Base-by-base conservation (phyloP, 2,113 vertebrate genomes). In the Varanus salvator region DNA sequence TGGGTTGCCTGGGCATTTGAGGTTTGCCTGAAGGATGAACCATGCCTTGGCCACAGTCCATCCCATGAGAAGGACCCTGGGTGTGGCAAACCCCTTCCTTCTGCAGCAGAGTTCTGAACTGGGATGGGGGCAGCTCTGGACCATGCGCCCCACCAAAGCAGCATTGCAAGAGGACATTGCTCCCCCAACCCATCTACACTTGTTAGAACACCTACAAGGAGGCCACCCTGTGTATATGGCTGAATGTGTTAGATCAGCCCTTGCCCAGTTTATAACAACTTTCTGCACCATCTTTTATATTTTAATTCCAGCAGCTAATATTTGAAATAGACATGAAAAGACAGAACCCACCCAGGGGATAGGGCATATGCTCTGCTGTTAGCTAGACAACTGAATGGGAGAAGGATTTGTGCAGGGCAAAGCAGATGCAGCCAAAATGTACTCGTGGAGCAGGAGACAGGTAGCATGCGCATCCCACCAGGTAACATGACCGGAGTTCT, bases 361-460 rank as follows among this genome's bases (percentile, higher is more conserved):
- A 3, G 19, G 71, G 48, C 66, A 57, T 75, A 85, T 93, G 92
- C 82, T 95, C 34, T 91, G 75, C 94, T 78, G 64, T 94, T 91
- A 92, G 92, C 82, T n/a, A 72, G 87, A 86, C 90, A 95, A 88
- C 48, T 72, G 92, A 95, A 83, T 72, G 85, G 93, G 90, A 91
- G 75, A 89, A 96, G 89, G 90, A 95, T 92, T 94, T 95, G 91
- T 89, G 90, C 87, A 90, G 85, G 64, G 83, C 54, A 92, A 54
- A 81, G 4, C 76, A 93, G 91, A 91, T 85, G 84, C 87, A 92
- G 89, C 83, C 90, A 81, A 83, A 93, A 93, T 90, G 31, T 75
- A 77, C 86, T 92, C 72, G 90, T 87, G 82, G 0, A 15, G 84
- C 93, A 89, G 82, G 77, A 50, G 80, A 50, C 38, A 44, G 91